Evolutionary conservation across 2,797 vertebrate species (phyloP).

Genomic region (Pyrrhura leucotis): DNA sequence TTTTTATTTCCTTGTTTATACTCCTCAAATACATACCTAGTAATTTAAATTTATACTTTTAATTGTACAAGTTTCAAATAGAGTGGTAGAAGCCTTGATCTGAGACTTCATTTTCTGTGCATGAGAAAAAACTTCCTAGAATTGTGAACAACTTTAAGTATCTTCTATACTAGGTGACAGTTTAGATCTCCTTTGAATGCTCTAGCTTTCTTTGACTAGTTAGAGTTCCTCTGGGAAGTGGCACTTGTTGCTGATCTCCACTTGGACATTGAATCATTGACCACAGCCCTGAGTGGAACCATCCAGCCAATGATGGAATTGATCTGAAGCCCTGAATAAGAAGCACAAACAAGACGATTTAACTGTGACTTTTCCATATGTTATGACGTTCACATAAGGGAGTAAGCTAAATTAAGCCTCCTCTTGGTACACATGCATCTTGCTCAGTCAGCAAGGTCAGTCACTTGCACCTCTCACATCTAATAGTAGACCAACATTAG

Average conservation of each 20-base stretch:
- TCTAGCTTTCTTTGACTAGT: background rate
- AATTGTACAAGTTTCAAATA: background rate
- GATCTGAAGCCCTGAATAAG: background rate
- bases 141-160: background rate
- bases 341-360: background rate
- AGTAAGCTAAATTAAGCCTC: background rate
- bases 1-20: background rate
- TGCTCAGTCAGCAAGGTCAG: background rate
- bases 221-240: background rate
- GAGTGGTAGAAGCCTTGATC: background rate
- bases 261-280: background rate
- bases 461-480: background rate
- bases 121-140: background rate
- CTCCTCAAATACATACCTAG: background rate
- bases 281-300: background rate
- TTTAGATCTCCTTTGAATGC: background rate
- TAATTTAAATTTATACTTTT: background rate
- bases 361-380: background rate
- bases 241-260: background rate
- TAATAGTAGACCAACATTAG: background rate
- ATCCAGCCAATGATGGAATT: background rate
- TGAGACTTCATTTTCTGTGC: background rate
- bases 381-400: background rate
- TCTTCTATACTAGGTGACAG: background rate
- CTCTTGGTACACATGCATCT: background rate